These are phyloP conservation scores for Folsomia manolachei DNA, from an alignment of 2,888 invertebrate genomes.

Conservation along the genomic window DNA sequence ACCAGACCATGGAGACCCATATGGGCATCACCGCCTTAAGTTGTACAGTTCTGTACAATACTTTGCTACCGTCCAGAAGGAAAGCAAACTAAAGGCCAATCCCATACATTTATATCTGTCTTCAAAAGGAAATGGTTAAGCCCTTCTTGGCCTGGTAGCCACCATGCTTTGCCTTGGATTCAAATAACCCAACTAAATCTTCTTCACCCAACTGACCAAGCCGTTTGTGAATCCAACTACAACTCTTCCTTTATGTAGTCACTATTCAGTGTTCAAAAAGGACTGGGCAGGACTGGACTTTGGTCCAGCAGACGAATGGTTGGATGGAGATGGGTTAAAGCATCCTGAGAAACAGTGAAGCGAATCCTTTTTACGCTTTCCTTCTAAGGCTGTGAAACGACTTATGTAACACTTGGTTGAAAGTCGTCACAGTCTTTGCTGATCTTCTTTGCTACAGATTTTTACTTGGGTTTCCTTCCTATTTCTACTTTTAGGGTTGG, in stretches of 20 bases:
- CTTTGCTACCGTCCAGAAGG: too few relatives aligned
- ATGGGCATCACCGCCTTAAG: slow-evolving; percentile 19
- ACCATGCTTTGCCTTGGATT: background rate
- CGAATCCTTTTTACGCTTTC: background rate
- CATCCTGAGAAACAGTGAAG: background rate
- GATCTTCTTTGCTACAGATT: background rate
- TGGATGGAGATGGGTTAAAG: background rate
- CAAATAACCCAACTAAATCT: background rate
- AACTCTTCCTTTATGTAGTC: background rate
- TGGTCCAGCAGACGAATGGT: background rate
- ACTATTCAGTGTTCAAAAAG: background rate
- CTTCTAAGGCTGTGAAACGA: background rate
- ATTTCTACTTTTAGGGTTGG: background rate
- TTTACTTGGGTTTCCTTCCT: background rate
- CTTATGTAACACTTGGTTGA: background rate
- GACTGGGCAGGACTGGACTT: too few relatives aligned
- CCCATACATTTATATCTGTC: slow-evolving; percentile 33
- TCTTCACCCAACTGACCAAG: background rate
- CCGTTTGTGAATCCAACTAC: background rate
- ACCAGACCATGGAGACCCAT: slow-evolving; percentile 13
- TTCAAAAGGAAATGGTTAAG: slow-evolving; percentile 7
- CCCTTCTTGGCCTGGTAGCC: slow-evolving; percentile 1
- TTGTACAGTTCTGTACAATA: too few relatives aligned
- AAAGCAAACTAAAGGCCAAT: slow-evolving; percentile 25
- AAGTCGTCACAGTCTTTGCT: background rate